phyloP scores from a whole-genome alignment of 2,888 invertebrate genomes.

The Cantharis flavilabris region DNA sequence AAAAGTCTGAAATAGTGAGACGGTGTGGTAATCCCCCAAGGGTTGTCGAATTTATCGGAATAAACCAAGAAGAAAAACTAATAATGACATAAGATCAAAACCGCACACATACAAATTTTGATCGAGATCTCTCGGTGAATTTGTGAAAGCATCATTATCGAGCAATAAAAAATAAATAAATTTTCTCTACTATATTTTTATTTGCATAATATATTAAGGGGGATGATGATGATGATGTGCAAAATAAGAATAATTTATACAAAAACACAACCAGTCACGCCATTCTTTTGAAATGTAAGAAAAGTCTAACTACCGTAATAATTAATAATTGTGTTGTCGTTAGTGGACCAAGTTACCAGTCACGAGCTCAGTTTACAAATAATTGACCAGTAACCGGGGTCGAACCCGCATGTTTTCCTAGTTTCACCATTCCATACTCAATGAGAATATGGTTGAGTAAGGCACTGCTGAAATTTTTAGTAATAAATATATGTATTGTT shows the following conservation, averaged over 20 bases:
- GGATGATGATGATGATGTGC: background rate
- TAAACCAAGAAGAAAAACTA: background rate
- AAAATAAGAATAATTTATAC: background rate
- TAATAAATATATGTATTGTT: too few species aligned
- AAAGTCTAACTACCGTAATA: background rate
- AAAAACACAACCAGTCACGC: background rate
- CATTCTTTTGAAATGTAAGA: background rate
- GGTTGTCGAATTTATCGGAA: background rate
- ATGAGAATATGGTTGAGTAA: too few species aligned
- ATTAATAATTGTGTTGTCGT: background rate
- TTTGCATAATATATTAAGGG: background rate
- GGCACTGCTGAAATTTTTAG: too few species aligned
- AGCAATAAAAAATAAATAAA: background rate
- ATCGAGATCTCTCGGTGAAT: background rate
- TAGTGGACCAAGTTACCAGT: background rate
- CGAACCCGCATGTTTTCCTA: too few species aligned
- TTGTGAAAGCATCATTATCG: background rate
- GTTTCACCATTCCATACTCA: too few species aligned
- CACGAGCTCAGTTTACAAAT: too few species aligned
- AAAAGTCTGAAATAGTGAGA: background rate
- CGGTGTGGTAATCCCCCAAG: background rate
- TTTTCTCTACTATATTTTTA: background rate
- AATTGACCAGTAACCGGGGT: background rate
- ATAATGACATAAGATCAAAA: background rate
- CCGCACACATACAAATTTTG: background rate